Conservation (phyloP, 2,888 invertebrate species). For the Drosophila cracens region DNA sequence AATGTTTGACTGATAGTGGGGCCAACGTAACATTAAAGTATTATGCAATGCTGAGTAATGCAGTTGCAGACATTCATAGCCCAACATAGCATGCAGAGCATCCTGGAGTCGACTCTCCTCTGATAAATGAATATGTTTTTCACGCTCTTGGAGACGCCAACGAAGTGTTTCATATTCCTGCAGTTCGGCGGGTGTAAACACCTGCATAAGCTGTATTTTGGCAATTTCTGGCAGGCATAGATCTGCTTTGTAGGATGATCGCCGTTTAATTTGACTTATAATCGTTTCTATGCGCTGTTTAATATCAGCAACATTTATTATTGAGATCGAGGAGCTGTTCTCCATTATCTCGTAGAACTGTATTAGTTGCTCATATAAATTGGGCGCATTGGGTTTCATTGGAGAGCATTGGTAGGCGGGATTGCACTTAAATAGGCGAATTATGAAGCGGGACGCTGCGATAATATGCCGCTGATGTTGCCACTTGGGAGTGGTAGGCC, state of each 20-base stretch:
- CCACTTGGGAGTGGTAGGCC: neutral
- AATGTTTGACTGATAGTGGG: constrained; percentile 56
- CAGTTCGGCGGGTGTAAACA: constrained; percentile 34
- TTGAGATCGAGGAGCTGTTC: neutral
- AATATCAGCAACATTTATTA: neutral
- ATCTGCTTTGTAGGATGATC: neutral
- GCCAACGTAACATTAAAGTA: constrained; percentile 45
- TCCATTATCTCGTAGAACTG: constrained; percentile 50
- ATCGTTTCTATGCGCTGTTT: neutral
- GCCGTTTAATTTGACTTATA: neutral
- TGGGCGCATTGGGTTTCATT: neutral
- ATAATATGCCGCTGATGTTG: constrained; percentile 43
- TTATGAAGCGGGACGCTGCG: constrained; percentile 40
- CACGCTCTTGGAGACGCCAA: constrained; percentile 12
- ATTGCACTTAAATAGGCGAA: constrained; percentile 51
- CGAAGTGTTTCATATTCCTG: constrained; percentile 30
- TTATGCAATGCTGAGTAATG: constrained; percentile 17
- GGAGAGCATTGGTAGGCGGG: constrained; percentile 33
- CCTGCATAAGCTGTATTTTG: constrained; percentile 18
- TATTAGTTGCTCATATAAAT: constrained; percentile 55
- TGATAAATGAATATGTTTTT: accelerated
- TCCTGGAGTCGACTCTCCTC: constrained; percentile 23
- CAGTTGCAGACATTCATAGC: constrained; percentile 49
- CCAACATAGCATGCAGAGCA: constrained; percentile 43
- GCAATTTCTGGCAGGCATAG: constrained; percentile 9